Conservation (phyloP, 1,140 invertebrate genomes). For the Dendrolimus punctatus region DNA sequence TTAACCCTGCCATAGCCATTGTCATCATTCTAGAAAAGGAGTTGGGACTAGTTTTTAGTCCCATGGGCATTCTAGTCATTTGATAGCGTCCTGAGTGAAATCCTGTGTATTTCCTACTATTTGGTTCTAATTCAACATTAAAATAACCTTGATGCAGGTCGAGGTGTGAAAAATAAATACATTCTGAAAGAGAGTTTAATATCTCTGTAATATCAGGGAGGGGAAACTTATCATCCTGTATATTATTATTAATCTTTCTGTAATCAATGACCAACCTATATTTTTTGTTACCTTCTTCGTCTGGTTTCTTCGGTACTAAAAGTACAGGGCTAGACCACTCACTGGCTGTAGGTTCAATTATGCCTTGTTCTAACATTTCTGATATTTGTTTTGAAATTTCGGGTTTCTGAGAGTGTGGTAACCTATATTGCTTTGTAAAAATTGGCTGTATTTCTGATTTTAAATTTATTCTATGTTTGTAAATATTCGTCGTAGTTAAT, state of each 20-base stretch:
- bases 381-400: constrained; percentile 16
- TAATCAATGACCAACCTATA: constrained; percentile 13
- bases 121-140: constrained; percentile 8
- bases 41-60: constrained; percentile 18
- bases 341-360: constrained; percentile 16
- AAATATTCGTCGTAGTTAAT: constrained; percentile 22
- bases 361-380: constrained; percentile 12
- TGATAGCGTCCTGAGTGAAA: constrained; percentile 20
- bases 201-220: constrained; percentile 10
- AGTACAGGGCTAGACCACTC: constrained; percentile 19
- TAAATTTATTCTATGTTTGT: constrained; percentile 21
- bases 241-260: constrained; percentile 8
- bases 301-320: constrained; percentile 18
- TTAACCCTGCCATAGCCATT: constrained; percentile 17
- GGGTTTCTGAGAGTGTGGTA: constrained; percentile 21
- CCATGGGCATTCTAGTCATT: constrained; percentile 20
- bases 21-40: constrained; percentile 19
- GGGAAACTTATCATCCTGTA: constrained; percentile 10
- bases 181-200: constrained; percentile 18
- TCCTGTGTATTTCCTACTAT: constrained; percentile 15
- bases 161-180: constrained; percentile 18
- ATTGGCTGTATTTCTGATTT: constrained; percentile 20
- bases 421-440: constrained; percentile 29
- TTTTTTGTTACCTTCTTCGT: constrained; percentile 8
- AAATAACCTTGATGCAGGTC: constrained; percentile 15